phyloP scores from a whole-genome alignment of 2,113 vertebrate species.

The Circaetus gallicus region DNA sequence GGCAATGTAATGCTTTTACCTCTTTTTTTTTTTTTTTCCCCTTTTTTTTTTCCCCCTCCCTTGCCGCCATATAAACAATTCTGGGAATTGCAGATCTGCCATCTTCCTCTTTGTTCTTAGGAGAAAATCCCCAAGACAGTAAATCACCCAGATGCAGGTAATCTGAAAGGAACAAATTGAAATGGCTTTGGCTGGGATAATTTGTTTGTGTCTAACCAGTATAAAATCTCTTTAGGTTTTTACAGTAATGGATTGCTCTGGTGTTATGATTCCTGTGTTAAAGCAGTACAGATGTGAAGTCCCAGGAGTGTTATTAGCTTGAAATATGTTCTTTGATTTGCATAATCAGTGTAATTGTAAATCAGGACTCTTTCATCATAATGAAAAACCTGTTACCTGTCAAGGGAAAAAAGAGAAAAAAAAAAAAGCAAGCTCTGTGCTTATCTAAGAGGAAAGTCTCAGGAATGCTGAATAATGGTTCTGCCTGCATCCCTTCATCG shows the following conservation, averaged over 20 bases:
- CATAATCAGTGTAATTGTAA: neutral
- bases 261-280: neutral
- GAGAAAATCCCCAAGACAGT: neutral
- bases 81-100: neutral
- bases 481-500: accelerated
- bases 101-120: neutral
- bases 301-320: neutral
- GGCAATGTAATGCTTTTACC: neutral
- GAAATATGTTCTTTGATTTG: conserved; percentile 7
- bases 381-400: neutral
- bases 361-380: neutral
- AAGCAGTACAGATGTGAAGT: neutral
- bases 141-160: neutral
- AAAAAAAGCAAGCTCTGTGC: neutral
- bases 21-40: neutral
- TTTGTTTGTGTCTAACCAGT: neutral
- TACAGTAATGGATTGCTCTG: neutral
- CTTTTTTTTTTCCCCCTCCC: too few species aligned
- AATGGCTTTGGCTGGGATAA: neutral
- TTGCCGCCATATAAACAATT: neutral
- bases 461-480: neutral
- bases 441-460: neutral
- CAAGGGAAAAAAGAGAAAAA: neutral
- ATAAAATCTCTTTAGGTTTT: neutral
- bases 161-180: neutral